A percentile compares a stretch with the other conserved stretches of the same genome.
Evolutionary conservation across 2,888 invertebrate species (phyloP).

Genomic region (Ochropleura plecta): DNA sequence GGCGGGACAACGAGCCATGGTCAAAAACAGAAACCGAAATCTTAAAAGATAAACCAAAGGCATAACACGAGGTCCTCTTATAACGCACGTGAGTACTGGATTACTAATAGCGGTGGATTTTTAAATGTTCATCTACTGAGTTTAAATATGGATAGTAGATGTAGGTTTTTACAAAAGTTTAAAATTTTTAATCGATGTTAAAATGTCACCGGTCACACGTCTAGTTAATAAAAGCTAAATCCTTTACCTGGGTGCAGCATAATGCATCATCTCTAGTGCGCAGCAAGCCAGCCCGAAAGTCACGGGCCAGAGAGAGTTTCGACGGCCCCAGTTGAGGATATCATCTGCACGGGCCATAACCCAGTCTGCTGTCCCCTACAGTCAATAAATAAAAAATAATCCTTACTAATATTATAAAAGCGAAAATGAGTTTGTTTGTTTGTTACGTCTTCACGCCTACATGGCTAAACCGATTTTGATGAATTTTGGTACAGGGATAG

Average conservation of each 20-base stretch:
- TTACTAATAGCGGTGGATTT: not conserved
- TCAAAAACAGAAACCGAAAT: not conserved
- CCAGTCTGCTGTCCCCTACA: conserved; percentile 93
- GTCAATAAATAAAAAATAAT: conserved; percentile 27
- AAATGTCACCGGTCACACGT: not conserved
- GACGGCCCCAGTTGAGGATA: conserved; percentile 97
- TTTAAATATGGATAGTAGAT: not conserved
- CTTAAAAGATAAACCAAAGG: not conserved
- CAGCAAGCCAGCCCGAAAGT: conserved; percentile 99
- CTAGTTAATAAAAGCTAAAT: not conserved
- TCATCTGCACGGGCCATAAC: conserved; percentile 97
- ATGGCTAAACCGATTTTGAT: too few species aligned
- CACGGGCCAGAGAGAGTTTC: conserved; percentile 98
- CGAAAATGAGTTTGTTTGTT: too few species aligned
- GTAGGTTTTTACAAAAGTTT: too few species aligned
- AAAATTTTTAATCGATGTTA: not conserved
- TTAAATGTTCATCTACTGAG: not conserved
- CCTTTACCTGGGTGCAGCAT: conserved; percentile 96
- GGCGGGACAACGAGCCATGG: not conserved
- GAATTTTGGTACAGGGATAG: too few species aligned
- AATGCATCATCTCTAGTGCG: conserved; percentile 99
- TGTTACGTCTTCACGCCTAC: too few species aligned
- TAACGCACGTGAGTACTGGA: not conserved
- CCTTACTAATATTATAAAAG: too few species aligned
- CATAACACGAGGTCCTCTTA: not conserved